Evolutionary conservation across 2,113 vertebrate genomes (phyloP), one percentile per base, ranked within the genome.

Genomic region (Rhinichthys klamathensis): DNA sequence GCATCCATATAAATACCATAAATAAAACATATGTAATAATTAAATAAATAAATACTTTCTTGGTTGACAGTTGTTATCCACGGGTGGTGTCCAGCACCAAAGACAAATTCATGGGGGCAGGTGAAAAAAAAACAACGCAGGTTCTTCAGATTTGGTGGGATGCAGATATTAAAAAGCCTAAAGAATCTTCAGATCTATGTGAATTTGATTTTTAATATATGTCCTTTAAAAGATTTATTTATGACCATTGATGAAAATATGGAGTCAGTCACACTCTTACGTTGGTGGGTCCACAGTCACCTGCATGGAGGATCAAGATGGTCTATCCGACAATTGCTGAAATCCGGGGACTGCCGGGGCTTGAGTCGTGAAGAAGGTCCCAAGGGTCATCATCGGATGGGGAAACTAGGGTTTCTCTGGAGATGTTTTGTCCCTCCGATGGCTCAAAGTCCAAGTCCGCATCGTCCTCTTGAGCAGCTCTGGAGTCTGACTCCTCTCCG

Each of bases 11-110:
- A 97, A 97, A 97, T 97, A 96, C 89, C 90, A 97, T 97, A 98
- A 97, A 98, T 97, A 97, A 91, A 90, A 85, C 44, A 85, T 87
- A 92, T 92, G 88, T 92, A 92, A 92, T 91, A 91, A 95, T 97
- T 98, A 97, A 98, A 99, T 98, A 98, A 98, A 99, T 98, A 98
- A 97, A 97, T 98, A 91, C 84, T 86, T 74, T 75, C 84, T 85
- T 83, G 85, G 85, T 89, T 76, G 80, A 70, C 61, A 91, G 87
- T 75, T 84, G 2, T 58, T 87, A 85, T 90, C 84, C 90, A 91
- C 92, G 90, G 90, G 86, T 92, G 91, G 92, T 89, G 90, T 51
- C 92, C 93, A 92, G 93, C 91, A 91, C 92, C 89, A 92, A 85
- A 85, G 87, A 85, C 84, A 8, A 56, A 49, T 82, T 18, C 58